A percentile compares a stretch with the other conserved stretches of the same genome.
Conservation (phyloP, 2,113 vertebrate genomes). For the Anhinga anhinga region DNA sequence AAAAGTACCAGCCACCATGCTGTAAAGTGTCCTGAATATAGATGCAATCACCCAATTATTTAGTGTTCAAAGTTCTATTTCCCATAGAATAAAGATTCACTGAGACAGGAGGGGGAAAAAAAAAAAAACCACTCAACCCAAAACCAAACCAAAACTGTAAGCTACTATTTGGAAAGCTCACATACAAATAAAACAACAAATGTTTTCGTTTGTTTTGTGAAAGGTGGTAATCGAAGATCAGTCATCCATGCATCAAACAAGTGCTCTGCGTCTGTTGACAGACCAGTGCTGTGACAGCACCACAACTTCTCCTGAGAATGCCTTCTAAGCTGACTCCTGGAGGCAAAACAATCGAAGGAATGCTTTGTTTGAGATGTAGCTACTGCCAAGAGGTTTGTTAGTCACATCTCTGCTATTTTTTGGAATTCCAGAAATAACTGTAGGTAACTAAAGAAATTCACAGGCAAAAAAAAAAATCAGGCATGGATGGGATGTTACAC, state of each 20-base stretch:
- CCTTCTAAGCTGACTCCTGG: neutral
- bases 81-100: neutral
- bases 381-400: too few relatives aligned
- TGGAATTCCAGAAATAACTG: neutral
- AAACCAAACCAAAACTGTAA: neutral
- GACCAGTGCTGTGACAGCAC: neutral
- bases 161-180: neutral
- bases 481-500: rapidly evolving
- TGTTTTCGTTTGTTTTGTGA: neutral
- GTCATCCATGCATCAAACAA: neutral
- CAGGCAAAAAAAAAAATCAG: neutral
- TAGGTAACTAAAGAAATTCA: neutral
- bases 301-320: neutral
- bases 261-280: neutral
- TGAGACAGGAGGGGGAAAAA: neutral
- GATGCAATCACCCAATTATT: neutral
- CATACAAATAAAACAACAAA: neutral
- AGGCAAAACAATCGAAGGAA: neutral
- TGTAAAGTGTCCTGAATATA: neutral
- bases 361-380: neutral
- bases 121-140: too few relatives aligned
- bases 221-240: neutral
- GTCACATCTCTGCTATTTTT: neutral
- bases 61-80: neutral
- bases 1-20: neutral